These are phyloP conservation scores for Scartelaos histophorus DNA, from an alignment of 2,113 vertebrate genomes.

Conservation along the genomic window DNA sequence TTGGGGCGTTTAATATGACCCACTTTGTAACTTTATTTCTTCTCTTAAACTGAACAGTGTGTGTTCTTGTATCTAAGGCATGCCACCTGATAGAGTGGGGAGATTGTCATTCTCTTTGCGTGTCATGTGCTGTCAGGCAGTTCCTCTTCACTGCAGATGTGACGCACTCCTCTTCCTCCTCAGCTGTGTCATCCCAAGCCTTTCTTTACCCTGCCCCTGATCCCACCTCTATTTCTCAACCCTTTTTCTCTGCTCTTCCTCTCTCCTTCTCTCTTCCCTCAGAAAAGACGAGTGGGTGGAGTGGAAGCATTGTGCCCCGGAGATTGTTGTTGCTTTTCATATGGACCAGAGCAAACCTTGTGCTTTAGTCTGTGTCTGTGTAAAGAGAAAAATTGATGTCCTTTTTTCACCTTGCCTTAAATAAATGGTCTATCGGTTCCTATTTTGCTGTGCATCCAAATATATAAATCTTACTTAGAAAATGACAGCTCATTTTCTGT, in stretches of 20 bases:
- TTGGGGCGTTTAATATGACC: background rate
- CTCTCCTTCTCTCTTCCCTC: conserved; percentile 42
- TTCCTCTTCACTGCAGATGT: conserved; percentile 74
- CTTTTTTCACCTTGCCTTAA: conserved; percentile 34
- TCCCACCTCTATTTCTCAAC: conserved; percentile 18
- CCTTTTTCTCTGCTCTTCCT: conserved; percentile 1
- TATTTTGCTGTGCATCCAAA: conserved; percentile 31
- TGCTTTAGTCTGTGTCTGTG: conserved; percentile 16
- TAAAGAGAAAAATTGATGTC: conserved; percentile 37
- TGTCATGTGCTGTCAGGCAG: conserved; percentile 68
- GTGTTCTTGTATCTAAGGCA: background rate
- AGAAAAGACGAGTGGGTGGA: conserved; percentile 69
- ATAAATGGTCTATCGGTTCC: conserved; percentile 47
- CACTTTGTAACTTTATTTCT: background rate
- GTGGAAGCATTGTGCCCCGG: conserved; percentile 64
- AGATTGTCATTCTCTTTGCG: conserved; percentile 68
- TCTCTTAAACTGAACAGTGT: background rate
- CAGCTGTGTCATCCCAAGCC: conserved; percentile 36
- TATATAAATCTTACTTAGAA: conserved; percentile 60
- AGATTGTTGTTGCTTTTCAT: conserved; percentile 66
- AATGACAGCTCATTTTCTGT: conserved; percentile 56
- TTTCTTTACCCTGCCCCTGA: conserved; percentile 30
- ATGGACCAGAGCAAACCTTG: conserved; percentile 29
- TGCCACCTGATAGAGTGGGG: conserved; percentile 54
- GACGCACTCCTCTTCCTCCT: conserved; percentile 56